Base-by-base conservation (phyloP, 2,888 invertebrate species). In the Leptinotarsa tumamoca region DNA sequence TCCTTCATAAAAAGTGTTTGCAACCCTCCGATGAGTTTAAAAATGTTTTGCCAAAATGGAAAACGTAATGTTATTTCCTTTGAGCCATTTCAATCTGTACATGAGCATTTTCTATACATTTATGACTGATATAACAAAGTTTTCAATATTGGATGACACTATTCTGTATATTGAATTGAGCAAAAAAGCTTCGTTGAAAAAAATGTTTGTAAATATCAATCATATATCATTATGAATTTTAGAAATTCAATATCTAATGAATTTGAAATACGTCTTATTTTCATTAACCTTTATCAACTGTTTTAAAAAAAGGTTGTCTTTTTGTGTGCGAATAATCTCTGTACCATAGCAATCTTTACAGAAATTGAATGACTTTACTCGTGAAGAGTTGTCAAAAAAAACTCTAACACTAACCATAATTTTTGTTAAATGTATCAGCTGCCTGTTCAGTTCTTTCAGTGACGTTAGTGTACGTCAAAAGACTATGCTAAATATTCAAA, bases 341-440 rank as follows among this genome's bases (percentile, higher is more conserved):
- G 63, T 63, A 14, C 63, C 63, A 63, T n/a, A 63, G n/a, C 27
- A 63, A 33, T 63, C 17, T 63, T 43, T 63, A 63, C 63, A 63
- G 63, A 63, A 63, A 63, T 63, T 43, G n/a, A 43, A 43, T 33
- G 2, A 43, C 63, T 33, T 33, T 15, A 43, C 43, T 63, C 7
- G n/a, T n/a, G 33, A 27, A 63, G 4, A 63, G 10, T 63, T n/a
- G 18, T 33, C 10, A 63, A 63, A 63, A n/a, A 63, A 63, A 27
- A 63, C 27, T 63, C 63, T n/a, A 63, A 13, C 58, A 14, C 58
- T 14, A 14, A 21, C 7, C 2, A 54, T n/a, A 4, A 5, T 23
- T 18, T 63, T 33, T 2, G 4, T 10, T 17, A 23, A 17, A 33
- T 63, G 17, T 63, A 17, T n/a, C 33, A 63, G 43, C 17, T 43